phyloP scores from a whole-genome alignment of 2,888 invertebrate genomes.

The Andrena chrysosceles region DNA sequence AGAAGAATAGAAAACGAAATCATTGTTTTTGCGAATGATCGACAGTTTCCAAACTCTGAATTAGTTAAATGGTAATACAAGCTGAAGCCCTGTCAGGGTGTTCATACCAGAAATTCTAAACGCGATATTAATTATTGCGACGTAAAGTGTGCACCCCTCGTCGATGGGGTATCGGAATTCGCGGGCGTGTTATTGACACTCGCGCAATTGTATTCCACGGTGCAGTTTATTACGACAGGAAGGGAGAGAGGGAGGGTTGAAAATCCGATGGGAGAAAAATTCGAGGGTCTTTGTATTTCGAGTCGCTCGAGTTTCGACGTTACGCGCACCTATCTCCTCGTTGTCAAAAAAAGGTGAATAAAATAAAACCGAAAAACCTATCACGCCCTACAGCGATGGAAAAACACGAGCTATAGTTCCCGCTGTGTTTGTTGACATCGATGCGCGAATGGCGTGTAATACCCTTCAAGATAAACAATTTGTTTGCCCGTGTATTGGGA shows the following conservation, averaged over 20 bases:
- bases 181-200: slow-evolving; percentile 46
- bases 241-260: background rate
- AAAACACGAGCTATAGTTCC: background rate
- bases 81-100: background rate
- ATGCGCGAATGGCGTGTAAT: background rate
- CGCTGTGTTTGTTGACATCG: background rate
- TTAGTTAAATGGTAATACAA: background rate
- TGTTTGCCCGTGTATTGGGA: background rate
- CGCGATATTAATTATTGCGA: slow-evolving; percentile 61
- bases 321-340: background rate
- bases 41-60: background rate
- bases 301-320: slow-evolving; percentile 25
- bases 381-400: background rate
- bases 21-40: background rate
- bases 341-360: slow-evolving; percentile 4
- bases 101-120: slow-evolving; percentile 56
- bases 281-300: background rate
- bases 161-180: slow-evolving; percentile 45
- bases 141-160: slow-evolving; percentile 28
- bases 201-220: background rate
- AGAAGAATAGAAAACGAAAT: background rate
- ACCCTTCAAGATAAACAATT: background rate
- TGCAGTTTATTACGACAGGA: slow-evolving; percentile 6
- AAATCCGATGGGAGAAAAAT: slow-evolving; percentile 11
- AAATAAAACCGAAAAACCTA: background rate